phyloP scores from a whole-genome alignment of 2,113 vertebrate genomes.

The Speoplatyrhinus poulsoni region DNA sequence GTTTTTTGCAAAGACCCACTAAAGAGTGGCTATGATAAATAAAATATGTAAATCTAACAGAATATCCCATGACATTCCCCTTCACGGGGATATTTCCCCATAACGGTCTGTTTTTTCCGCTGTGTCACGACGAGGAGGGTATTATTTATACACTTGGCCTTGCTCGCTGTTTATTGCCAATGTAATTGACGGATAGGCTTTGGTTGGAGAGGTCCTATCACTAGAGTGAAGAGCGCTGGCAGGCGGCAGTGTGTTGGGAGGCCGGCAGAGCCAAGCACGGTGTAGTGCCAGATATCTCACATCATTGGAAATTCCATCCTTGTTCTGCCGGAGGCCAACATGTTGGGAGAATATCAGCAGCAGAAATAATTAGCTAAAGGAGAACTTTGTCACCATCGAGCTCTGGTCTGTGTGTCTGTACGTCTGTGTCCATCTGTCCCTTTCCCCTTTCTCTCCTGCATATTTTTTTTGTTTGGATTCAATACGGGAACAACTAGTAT shows the following conservation, averaged over 20 bases:
- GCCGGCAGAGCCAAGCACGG: conserved; percentile 38
- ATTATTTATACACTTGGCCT: conserved; percentile 44
- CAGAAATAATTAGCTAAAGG: conserved; percentile 50
- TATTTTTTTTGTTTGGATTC: not conserved
- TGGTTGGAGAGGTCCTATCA: conserved; percentile 51
- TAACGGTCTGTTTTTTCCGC: conserved; percentile 24
- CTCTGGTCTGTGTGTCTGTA: not conserved
- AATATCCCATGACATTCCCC: conserved; percentile 21
- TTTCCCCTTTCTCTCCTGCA: not conserved
- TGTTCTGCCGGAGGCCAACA: conserved; percentile 32
- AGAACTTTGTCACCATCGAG: conserved; percentile 20
- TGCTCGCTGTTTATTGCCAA: conserved; percentile 40
- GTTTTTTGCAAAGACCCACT: conserved; percentile 6
- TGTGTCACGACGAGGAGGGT: conserved; percentile 8
- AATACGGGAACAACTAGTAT: no score
- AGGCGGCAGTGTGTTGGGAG: conserved; percentile 33
- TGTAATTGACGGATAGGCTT: conserved; percentile 58
- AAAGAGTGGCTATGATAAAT: conserved; percentile 11
- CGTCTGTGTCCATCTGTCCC: conserved; percentile 7
- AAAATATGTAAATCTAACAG: conserved; percentile 23
- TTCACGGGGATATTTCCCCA: conserved; percentile 17
- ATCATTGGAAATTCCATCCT: conserved; percentile 61
- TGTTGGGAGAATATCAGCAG: conserved; percentile 37
- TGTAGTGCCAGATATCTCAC: conserved; percentile 52
- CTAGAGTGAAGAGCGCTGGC: conserved; percentile 58